Conservation (phyloP, 2,113 vertebrate species). For the Anarhynchus alexandrinus region DNA sequence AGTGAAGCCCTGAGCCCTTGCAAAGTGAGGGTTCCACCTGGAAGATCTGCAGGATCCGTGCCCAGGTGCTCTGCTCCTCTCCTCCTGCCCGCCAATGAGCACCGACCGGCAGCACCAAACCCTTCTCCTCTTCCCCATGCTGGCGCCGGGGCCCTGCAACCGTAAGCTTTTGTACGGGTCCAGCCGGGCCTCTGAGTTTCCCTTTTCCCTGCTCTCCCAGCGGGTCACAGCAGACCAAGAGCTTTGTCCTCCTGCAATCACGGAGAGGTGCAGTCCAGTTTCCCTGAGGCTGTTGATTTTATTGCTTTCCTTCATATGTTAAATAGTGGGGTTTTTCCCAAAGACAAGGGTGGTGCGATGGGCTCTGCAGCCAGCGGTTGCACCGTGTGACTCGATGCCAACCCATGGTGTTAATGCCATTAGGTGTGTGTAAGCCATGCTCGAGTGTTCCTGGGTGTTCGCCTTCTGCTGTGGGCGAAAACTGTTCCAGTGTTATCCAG, state of each 20-base stretch:
- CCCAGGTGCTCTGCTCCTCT: not conserved
- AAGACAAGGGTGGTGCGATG: not conserved
- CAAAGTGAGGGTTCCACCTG: not conserved
- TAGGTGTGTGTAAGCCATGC: not conserved
- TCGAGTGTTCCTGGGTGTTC: not conserved
- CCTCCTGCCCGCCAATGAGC: not conserved
- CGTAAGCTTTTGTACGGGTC: rapidly evolving
- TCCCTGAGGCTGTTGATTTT: no score
- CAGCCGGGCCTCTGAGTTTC: rapidly evolving
- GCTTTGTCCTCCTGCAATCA: not conserved
- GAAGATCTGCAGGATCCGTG: not conserved
- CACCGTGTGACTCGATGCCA: not conserved
- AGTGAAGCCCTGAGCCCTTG: not conserved
- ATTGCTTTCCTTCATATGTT: not conserved
- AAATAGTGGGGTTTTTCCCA: not conserved
- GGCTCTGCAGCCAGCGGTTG: not conserved
- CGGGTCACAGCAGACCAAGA: not conserved
- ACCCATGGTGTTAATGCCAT: not conserved
- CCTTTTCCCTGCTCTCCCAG: not conserved
- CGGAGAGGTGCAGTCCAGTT: rapidly evolving
- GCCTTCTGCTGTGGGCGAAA: not conserved
- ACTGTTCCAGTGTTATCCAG: not conserved
- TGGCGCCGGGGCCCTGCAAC: rapidly evolving
- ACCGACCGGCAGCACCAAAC: not conserved
- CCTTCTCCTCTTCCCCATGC: not conserved